Conservation (phyloP, 2,888 invertebrate species). For the Athalia circularis region DNA sequence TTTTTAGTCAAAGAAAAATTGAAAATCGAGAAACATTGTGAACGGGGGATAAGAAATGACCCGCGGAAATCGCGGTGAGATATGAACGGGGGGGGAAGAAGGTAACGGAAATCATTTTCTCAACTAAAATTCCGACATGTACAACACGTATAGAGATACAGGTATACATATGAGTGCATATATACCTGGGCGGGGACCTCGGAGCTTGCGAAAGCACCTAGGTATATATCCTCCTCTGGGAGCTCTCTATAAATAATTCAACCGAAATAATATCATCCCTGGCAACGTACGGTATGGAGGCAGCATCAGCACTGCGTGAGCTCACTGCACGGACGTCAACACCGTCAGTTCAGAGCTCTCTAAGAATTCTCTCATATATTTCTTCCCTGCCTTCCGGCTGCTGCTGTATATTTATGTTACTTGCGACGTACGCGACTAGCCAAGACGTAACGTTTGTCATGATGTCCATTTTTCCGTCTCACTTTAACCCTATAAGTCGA, state of each 20-base stretch:
- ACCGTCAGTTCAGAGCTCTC: background rate
- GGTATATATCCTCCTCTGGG: conserved; percentile 46
- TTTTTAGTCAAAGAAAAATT: no score
- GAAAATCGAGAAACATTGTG: no score
- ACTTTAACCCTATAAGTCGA: background rate
- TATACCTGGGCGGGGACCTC: conserved; percentile 20
- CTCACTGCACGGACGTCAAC: conserved; percentile 44
- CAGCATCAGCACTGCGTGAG: conserved; percentile 26
- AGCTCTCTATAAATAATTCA: conserved; percentile 71
- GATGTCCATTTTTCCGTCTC: background rate
- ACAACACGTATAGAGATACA: background rate
- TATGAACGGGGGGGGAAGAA: no score
- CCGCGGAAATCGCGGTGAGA: no score
- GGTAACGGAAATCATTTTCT: no score
- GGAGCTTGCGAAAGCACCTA: conserved; percentile 17
- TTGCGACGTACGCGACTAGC: conserved; percentile 32
- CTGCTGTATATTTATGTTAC: conserved; percentile 48
- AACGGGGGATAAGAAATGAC: no score
- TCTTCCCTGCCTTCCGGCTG: conserved; percentile 38
- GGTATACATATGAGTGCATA: background rate
- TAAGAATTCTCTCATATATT: conserved; percentile 11
- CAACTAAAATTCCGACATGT: no score
- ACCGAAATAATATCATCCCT: conserved; percentile 66
- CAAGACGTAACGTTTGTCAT: background rate
- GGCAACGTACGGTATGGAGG: background rate